Base-by-base conservation (phyloP, 2,797 vertebrate genomes). In the Pempheris klunzingeri region DNA sequence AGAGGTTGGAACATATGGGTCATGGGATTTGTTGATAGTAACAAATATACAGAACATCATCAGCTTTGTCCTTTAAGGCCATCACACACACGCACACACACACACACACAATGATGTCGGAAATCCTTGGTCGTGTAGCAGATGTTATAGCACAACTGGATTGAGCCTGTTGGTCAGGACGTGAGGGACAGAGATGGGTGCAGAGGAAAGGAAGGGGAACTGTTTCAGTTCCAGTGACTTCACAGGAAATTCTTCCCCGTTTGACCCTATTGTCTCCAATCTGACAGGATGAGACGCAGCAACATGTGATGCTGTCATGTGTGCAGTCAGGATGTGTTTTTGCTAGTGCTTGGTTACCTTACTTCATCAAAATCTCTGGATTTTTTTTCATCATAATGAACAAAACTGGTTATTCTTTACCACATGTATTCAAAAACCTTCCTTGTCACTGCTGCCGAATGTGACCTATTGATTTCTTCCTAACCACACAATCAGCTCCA, bases 171-270 rank as follows among this genome's bases (percentile, higher is more conserved):
- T 49, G 59, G 15, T 72, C 78, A 84, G 87, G 85, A 88, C 82
- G 74, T 78, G 49, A 75, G 69, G 60, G 67, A 78, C 41, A 62
- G 39, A 67, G 54, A 74, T 7, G 30, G 41, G 34, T 39, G 61
- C 70, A 71, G 60, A 82, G 82, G 84, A 90, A 88, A 82, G 82
- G 84, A 90, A 88, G 81, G 47, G 62, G 4, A 71, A 50, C 14
- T 77, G 68, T 50, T 75, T 22, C 36, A 68, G 58, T 71, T 80
- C 28, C 65, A 77, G 30, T 62, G 65, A 69, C 76, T 74, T 24
- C 28, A 74, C 47, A 69, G 82, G 81, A 88, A 83, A 74, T 83
- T 74, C 59, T 66, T 38, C 52, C 30, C 53, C 34, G 52, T 52
- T 62, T 62, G 66, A 68, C 7, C 24, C 66, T 36, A 76, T 86